phyloP scores from a whole-genome alignment of 2,113 vertebrate species.

The Peromyscus leucopus region DNA sequence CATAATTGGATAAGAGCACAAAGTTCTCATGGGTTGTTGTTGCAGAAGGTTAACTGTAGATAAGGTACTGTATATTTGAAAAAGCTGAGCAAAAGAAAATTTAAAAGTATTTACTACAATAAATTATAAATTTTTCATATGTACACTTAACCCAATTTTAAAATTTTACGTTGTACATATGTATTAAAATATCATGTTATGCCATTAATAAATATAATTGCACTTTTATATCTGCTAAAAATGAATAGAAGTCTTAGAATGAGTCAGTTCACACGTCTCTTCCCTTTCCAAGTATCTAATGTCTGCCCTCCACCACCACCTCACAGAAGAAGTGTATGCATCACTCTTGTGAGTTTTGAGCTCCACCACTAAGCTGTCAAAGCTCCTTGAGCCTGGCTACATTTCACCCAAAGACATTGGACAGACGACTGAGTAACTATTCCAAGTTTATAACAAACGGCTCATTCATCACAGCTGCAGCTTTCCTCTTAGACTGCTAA shows the following conservation, averaged over 20 bases:
- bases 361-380: not conserved
- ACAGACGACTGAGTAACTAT: constrained; percentile 31
- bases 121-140: not conserved
- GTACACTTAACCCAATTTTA: not conserved
- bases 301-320: not conserved
- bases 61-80: not conserved
- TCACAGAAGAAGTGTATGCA: not conserved
- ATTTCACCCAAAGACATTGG: constrained; percentile 25
- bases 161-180: not conserved
- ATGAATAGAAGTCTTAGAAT: not conserved
- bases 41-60: not conserved
- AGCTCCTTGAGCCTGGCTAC: not conserved
- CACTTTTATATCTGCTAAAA: not conserved
- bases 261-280: not conserved
- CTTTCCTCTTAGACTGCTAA: constrained; percentile 42
- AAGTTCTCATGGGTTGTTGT: not conserved
- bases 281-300: not conserved
- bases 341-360: not conserved
- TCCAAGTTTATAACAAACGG: constrained; percentile 58
- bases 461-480: constrained; percentile 19
- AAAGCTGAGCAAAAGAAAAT: not conserved
- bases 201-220: not conserved
- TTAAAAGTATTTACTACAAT: not conserved
- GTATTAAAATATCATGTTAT: not conserved
- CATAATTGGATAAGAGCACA: too few species aligned